Evolutionary conservation across 2,888 invertebrate species (phyloP), one percentile per base, ranked within the genome.

Genomic region (Phragmatobia fuliginosa): DNA sequence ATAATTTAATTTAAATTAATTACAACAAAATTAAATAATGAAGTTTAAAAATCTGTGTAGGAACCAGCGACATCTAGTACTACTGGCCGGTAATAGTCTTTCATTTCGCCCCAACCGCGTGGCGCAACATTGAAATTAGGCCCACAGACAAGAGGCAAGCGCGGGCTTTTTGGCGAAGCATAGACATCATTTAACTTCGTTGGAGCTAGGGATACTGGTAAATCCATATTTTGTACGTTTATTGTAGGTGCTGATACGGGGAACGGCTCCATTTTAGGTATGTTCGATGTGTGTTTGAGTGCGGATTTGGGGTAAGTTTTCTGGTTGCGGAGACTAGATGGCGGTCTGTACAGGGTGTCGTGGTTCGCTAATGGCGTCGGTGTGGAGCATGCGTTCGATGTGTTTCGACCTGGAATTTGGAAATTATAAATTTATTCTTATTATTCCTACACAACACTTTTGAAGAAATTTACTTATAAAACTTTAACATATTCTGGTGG

Each of bases 61-160:
- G 65, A 69, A 11, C 93, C 92, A 83, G 93, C 92, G 87, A 95
- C 96, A 87, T 96, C 96, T 92, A 97, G 97, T 75, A 96, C 96
- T 59, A 98, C 96, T 0, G 98, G 97, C 71, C 96, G 95, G 92
- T 98, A 98, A 77, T 96, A 96, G 63, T 96, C 96, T 79, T 96
- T 95, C 81, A 96, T 95, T 80, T 97, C 96, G 21, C 96, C 96
- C 98, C 98, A 98, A 1, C 98, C 98, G 45, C 98, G 96, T 7
- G 98, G 97, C 45, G 98, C 97, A 0, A 97, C 97, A 83, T 98
- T 98, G 91, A 98, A 98, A 85, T 97, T 98, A 33, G 96, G 96
- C 56, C 95, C 94, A 77, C 87, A 91, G 67, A 94, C 92, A 49
- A 95, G 81, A 2, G 94, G 92, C 64, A 93, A 68, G 18, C 93